phyloP scores from a whole-genome alignment of 2,888 invertebrate genomes.

The Cantharis rustica region DNA sequence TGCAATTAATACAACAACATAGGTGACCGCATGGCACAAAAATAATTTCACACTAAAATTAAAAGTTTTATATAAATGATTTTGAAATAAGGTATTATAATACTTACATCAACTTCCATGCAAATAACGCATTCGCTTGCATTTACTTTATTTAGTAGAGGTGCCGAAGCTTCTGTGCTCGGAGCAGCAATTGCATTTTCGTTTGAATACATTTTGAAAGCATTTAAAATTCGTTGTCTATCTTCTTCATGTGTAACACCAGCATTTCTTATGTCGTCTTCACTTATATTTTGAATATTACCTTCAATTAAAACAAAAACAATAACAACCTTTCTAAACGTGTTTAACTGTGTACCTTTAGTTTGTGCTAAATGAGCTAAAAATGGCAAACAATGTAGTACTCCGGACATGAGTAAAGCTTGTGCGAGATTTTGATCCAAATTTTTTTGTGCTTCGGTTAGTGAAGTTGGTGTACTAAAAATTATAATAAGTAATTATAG shows the following conservation, averaged over 20 bases:
- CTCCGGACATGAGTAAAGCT: conserved; percentile 72
- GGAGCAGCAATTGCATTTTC: conserved; percentile 28
- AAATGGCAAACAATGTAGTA: conserved; percentile 77
- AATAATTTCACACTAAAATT: conserved; percentile 73
- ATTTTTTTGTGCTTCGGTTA: conserved; percentile 64
- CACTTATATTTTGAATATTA: conserved; percentile 51
- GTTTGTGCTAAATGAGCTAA: conserved; percentile 66
- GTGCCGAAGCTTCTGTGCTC: conserved; percentile 46
- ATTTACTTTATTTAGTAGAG: conserved; percentile 42
- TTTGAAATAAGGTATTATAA: neutral
- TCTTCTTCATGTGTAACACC: conserved; percentile 64
- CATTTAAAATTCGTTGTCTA: conserved; percentile 65
- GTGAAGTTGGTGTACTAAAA: conserved; percentile 62
- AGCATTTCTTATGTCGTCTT: conserved; percentile 62
- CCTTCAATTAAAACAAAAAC: conserved; percentile 1
- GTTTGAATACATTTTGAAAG: conserved; percentile 65
- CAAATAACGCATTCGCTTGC: conserved; percentile 82
- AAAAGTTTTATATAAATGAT: conserved; percentile 21
- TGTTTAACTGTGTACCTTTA: conserved; percentile 50
- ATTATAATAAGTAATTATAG: neutral
- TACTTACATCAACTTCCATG: conserved; percentile 71
- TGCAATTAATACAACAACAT: conserved; percentile 78
- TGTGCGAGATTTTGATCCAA: conserved; percentile 72
- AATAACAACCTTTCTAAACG: neutral
- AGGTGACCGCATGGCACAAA: conserved; percentile 89